Conservation (phyloP, 1,140 invertebrate species). For the Hydropsyche tenuis region DNA sequence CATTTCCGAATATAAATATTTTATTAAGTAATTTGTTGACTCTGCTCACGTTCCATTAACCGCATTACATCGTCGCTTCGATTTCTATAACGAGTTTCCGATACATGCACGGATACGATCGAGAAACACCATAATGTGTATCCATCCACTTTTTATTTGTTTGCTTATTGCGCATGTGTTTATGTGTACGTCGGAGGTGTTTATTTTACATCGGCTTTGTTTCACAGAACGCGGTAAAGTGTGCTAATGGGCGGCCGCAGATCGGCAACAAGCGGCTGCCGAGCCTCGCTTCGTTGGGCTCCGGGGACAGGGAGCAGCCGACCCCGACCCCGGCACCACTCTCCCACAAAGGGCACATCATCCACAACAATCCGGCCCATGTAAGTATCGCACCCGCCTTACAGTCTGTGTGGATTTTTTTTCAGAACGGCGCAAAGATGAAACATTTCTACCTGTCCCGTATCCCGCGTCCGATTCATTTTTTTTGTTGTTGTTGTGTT, state of each 20-base stretch:
- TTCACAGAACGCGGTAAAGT: slow-evolving; percentile 50
- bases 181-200: no score
- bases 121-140: no score
- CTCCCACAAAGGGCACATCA: slow-evolving; percentile 42
- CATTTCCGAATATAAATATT: slow-evolving; percentile 17
- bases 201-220: slow-evolving; percentile 7
- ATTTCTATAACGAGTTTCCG: no score
- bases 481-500: slow-evolving; percentile 20
- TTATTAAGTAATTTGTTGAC: slow-evolving; percentile 18
- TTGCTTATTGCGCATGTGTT: no score
- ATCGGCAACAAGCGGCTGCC: slow-evolving; percentile 42
- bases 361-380: slow-evolving; percentile 47
- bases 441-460: slow-evolving; percentile 7
- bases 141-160: no score
- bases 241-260: slow-evolving; percentile 43
- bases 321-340: slow-evolving; percentile 30
- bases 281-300: slow-evolving; percentile 25
- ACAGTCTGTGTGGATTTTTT: not conserved
- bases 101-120: no score
- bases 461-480: not conserved
- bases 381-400: slow-evolving; percentile 36
- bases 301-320: slow-evolving; percentile 29
- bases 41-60: not conserved
- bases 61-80: no score
- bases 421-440: not conserved